These are phyloP conservation scores for Acrocephalus scirpaceus DNA, from an alignment of 2,797 vertebrate species.

Conservation along the genomic window DNA sequence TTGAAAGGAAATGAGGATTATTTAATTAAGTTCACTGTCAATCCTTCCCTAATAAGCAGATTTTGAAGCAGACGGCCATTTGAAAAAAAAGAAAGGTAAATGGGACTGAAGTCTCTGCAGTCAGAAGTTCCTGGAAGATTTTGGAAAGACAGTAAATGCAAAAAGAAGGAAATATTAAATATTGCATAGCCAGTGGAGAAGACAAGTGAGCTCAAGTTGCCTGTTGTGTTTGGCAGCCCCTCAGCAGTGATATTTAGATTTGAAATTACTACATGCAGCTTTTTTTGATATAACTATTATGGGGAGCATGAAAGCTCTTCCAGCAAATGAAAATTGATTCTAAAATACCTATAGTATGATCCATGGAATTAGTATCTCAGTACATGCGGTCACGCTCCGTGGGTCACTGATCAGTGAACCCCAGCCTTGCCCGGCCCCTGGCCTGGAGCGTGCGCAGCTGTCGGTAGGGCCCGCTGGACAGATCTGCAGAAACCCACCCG, in stretches of 20 bases:
- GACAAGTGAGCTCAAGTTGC: neutral
- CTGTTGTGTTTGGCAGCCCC: neutral
- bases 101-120: neutral
- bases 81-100: neutral
- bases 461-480: too few relatives aligned
- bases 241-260: neutral
- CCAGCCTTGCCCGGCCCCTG: too few relatives aligned
- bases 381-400: too few relatives aligned
- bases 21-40: conserved; percentile 26
- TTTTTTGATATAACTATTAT: neutral
- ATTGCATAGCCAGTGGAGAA: neutral
- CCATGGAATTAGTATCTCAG: neutral
- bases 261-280: neutral
- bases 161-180: conserved; percentile 11
- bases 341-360: neutral
- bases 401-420: too few relatives aligned
- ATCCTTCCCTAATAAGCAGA: conserved; percentile 6
- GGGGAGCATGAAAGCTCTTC: neutral
- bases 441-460: too few relatives aligned
- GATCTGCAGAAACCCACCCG: too few relatives aligned
- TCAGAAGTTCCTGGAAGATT: neutral
- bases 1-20: conserved; percentile 44
- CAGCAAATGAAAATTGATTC: neutral
- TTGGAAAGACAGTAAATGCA: neutral
- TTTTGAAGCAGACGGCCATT: conserved; percentile 29